phyloP scores from a whole-genome alignment of 2,797 vertebrate genomes.

The Acanthornis magna region DNA sequence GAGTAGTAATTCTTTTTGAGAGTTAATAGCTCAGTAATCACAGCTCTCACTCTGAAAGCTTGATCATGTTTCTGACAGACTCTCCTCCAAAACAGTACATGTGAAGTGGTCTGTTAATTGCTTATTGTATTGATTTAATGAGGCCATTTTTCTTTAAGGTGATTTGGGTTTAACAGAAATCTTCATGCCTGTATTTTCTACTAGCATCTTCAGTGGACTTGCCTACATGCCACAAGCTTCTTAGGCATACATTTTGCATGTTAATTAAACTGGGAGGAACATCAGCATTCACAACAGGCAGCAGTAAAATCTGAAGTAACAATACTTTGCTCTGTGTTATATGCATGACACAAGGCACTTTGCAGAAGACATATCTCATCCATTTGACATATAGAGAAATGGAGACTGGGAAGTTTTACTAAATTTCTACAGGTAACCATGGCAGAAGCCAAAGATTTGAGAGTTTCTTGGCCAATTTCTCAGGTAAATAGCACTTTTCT shows the following conservation, averaged over 20 bases:
- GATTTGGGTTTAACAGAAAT: not conserved
- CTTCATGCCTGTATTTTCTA: not conserved
- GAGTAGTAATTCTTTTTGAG: slow-evolving; percentile 21
- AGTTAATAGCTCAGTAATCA: not conserved
- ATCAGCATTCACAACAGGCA: not conserved
- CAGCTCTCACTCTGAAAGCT: not conserved
- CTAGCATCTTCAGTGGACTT: not conserved
- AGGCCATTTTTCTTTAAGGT: not conserved
- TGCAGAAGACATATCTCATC: not conserved
- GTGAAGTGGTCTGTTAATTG: not conserved
- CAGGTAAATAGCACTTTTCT: not conserved
- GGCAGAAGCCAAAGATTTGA: not conserved
- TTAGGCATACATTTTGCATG: not conserved
- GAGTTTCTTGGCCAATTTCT: not conserved
- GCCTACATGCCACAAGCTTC: not conserved
- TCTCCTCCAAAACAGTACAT: not conserved
- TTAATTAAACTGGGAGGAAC: not conserved
- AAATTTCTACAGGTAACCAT: not conserved
- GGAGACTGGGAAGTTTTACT: not conserved
- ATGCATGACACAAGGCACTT: fast-evolving
- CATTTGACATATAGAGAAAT: not conserved
- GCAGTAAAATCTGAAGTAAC: not conserved
- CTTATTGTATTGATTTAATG: slow-evolving; percentile 19
- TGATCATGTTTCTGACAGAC: not conserved
- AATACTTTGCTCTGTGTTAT: not conserved